These are phyloP conservation scores for Cremastobaeus sp. DNA, from an alignment of 2,888 invertebrate genomes.

Conservation along the genomic window DNA sequence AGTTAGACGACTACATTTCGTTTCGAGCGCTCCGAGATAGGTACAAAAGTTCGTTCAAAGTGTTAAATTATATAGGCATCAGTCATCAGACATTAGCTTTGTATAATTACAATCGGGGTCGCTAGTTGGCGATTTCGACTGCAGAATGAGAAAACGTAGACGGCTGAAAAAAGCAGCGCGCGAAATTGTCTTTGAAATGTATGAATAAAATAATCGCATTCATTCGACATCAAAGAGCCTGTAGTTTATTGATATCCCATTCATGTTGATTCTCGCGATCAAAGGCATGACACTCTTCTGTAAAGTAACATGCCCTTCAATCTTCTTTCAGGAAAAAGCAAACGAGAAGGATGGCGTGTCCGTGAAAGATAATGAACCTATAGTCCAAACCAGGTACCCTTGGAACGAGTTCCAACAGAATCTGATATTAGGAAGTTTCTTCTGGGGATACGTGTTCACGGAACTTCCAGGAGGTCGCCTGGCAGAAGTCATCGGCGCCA, in stretches of 20 bases:
- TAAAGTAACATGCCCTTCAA: constrained; percentile 1
- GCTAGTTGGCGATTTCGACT: constrained; percentile 4
- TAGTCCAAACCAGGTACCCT: constrained; percentile 80
- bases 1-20: constrained; percentile 10
- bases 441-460: constrained; percentile 94
- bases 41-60: constrained; percentile 39
- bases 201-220: too few species aligned
- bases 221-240: too few species aligned
- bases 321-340: constrained; percentile 24
- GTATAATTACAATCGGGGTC: constrained; percentile 32
- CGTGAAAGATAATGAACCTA: constrained; percentile 39
- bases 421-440: constrained; percentile 90
- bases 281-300: background rate
- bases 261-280: background rate
- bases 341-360: constrained; percentile 26
- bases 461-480: constrained; percentile 93
- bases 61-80: constrained; percentile 34
- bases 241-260: too few species aligned
- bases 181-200: too few species aligned
- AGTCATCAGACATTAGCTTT: constrained; percentile 20
- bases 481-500: constrained; percentile 90
- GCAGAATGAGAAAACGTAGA: too few species aligned
- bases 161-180: too few species aligned
- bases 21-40: background rate
- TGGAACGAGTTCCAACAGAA: constrained; percentile 91